These are phyloP conservation scores for Hexactinellida sp. DNA, from an alignment of 37 sponge, comb jelly and placozoan genomes.

Conservation along the genomic window DNA sequence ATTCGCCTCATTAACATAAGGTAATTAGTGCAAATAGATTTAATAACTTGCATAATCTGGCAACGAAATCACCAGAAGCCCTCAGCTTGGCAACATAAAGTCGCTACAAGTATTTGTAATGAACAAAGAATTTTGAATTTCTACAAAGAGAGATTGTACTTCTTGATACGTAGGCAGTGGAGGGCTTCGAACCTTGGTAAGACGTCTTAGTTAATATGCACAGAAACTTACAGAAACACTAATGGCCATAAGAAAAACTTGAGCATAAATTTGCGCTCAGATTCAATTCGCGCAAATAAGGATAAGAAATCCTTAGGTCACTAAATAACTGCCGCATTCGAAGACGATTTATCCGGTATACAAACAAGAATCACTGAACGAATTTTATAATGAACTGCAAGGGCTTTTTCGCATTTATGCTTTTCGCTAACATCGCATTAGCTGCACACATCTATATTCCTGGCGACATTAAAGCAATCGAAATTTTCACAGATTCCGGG, in stretches of 20 bases:
- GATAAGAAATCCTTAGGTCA: not conserved
- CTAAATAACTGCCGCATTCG: not conserved
- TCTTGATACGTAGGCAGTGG: not conserved
- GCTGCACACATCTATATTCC: not conserved
- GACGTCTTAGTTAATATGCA: not conserved
- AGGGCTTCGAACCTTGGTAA: slow-evolving; percentile 2
- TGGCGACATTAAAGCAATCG: not conserved
- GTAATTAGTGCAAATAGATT: no score
- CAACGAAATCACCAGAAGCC: not conserved
- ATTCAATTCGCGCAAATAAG: not conserved
- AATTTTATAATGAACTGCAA: not conserved
- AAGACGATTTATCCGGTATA: not conserved
- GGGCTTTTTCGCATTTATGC: not conserved
- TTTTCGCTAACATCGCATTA: not conserved
- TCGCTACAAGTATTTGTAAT: slow-evolving; percentile 1
- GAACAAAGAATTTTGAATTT: not conserved
- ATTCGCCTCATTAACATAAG: no score
- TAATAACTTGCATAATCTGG: no score
- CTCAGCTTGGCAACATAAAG: not conserved
- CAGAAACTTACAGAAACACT: not conserved
- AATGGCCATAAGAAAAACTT: not conserved
- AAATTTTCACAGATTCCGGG: no score
- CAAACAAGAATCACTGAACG: not conserved
- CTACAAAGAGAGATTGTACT: not conserved
- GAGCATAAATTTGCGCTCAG: not conserved